Base-by-base conservation (phyloP, 1,140 invertebrate species). In the Neotoxoptera formosana region DNA sequence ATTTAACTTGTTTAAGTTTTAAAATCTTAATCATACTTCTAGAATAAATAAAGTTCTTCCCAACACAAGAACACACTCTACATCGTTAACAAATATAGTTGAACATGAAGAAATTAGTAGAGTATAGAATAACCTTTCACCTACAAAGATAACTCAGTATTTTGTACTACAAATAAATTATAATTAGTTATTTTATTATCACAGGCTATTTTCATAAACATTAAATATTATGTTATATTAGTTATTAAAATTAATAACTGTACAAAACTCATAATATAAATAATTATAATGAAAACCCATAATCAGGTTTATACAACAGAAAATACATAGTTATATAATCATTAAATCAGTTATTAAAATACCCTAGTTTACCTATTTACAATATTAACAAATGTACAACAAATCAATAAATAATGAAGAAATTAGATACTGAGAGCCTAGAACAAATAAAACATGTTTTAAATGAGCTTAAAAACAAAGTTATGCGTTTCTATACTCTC, bases 131-230 rank as follows among this genome's bases (percentile, higher is more conserved):
- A 56, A 89, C 88, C 88, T 89, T 89, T 89, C 36, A 89, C 88
- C 88, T 56, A 25, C 41, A 89, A 89, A 36, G 88, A 89, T 89
- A 56, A 56, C 88, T 56, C 9, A 14, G n/a, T 56, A 56, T 53
- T 89, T 51, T 48, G 20, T 56, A 17, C 30, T 25, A 56, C 7
- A 30, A 56, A 53, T 48, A 89, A 9, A 53, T 90, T 17, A n/a
- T 67, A 67, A 67, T 45, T 45, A 67, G 45, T 67, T 76, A 92
- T 83, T 92, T 81, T 92, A 92, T 92, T 92, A 92, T 92, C 91
- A 92, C 91, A 92, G 91, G 45, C 41, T 91, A 81, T 81, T 23
- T 41, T 41, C 41, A 90, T 67, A 47, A 17, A 48, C 45, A 81
- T 91, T 48, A 83, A 92, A 92, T 23, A 76, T 76, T 76, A 83